Conservation (phyloP, 2,113 vertebrate genomes). For the Eptatretus burgeri region DNA sequence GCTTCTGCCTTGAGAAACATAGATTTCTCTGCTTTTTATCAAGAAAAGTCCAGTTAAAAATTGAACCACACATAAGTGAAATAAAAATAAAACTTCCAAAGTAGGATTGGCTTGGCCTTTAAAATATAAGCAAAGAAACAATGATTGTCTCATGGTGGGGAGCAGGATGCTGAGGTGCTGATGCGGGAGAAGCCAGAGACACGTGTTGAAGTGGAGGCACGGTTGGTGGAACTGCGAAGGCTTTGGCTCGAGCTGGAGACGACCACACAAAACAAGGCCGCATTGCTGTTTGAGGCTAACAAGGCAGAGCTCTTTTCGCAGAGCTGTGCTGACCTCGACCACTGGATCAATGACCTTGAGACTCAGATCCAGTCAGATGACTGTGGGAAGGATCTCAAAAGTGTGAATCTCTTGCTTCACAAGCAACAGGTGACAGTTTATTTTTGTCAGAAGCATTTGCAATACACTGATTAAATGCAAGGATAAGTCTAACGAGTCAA, state of each 20-base stretch:
- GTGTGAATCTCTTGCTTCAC: not conserved
- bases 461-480: too few relatives aligned
- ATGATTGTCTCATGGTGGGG: slow-evolving; percentile 10
- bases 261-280: not conserved
- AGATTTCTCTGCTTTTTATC: too few relatives aligned
- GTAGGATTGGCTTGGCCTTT: too few relatives aligned
- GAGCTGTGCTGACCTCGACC: slow-evolving; percentile 5
- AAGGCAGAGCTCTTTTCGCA: slow-evolving; percentile 1
- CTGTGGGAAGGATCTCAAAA: not conserved
- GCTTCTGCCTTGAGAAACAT: too few relatives aligned
- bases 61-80: too few relatives aligned
- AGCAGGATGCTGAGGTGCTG: slow-evolving; percentile 8
- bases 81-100: too few relatives aligned
- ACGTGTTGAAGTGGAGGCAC: not conserved
- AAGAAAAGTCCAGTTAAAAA: too few relatives aligned
- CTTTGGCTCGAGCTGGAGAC: not conserved
- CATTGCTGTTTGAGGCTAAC: slow-evolving; percentile 2
- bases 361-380: slow-evolving; percentile 1
- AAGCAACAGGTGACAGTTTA: not conserved
- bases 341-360: slow-evolving; percentile 1
- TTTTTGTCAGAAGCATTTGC: too few relatives aligned
- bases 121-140: not conserved
- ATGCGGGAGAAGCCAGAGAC: slow-evolving; percentile 3
- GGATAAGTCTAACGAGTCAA: too few relatives aligned
- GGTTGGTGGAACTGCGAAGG: not conserved